Percentiles rank a stretch among this genome's conserved stretches.
phyloP scores from a whole-genome alignment of 2,113 vertebrate species.

The Antidorcas marsupialis region DNA sequence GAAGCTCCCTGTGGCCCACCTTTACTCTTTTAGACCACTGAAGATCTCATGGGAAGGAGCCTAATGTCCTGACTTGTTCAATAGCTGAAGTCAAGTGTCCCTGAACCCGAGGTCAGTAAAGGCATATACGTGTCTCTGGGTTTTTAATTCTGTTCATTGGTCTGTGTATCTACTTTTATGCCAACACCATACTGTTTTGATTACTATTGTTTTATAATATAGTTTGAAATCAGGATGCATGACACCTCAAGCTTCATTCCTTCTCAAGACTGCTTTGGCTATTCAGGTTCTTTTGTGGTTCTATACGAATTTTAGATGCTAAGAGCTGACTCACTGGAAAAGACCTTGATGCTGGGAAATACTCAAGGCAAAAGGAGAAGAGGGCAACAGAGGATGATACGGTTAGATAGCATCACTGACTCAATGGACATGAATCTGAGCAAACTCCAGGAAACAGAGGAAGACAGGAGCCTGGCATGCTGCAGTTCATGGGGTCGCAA shows the following conservation, averaged over 20 bases:
- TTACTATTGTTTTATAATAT: not conserved
- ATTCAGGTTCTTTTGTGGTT: not conserved
- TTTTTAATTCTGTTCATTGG: not conserved
- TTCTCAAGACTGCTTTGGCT: not conserved
- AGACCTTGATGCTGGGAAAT: not conserved
- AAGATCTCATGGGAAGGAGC: not conserved
- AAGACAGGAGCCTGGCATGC: not conserved
- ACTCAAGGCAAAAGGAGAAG: not conserved
- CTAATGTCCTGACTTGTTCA: not conserved
- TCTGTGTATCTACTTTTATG: not conserved
- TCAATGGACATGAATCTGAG: not conserved
- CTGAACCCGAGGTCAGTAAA: not conserved
- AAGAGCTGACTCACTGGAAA: not conserved
- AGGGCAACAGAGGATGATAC: not conserved
- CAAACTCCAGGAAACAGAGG: not conserved
- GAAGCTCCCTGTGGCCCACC: not conserved
- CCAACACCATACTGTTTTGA: not conserved
- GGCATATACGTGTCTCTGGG: not conserved
- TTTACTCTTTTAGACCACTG: not conserved
- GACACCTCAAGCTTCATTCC: not conserved
- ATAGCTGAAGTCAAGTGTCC: not conserved
- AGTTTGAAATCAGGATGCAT: not conserved
- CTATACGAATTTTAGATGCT: not conserved
- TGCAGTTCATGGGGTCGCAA: not conserved
- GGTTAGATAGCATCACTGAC: not conserved